Evolutionary conservation across 37 sponge, comb jelly and placozoan species (phyloP), one percentile per base, ranked within the genome.

Genomic region (Dysidea cf. avara): DNA sequence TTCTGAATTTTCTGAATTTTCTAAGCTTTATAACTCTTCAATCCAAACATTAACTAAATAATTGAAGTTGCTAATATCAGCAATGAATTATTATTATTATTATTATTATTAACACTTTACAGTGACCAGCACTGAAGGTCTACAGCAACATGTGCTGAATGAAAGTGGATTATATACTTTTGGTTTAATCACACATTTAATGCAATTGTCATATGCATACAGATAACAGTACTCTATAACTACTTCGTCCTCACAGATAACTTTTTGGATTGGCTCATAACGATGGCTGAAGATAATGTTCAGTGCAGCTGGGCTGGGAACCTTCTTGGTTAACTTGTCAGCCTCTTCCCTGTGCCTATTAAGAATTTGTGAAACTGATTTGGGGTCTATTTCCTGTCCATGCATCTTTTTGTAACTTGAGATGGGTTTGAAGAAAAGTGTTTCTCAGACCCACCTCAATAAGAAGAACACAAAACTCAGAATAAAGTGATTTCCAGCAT

Each of bases 401-500:
- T 7, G n/a, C n/a, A n/a, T n/a, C n/a, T n/a, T n/a, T n/a, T 34
- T 71, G 36, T 38, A 74, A 28, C 9, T 48, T 62, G 43, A 61
- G 74, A 22, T 61, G 61, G 31, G 74, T 74, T 40, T 74, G 17
- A 21, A 74, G n/a, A 60, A 61, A 74, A 2, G 25, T 16, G 13
- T 22, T 39, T 1, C 74, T 53, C 29, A 74, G 22, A 28, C 74
- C 74, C 46, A 74, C 31, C 47, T 29, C 61, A 60, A 74, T 59
- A 20, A 74, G 74, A 24, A 58, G 2, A 7, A 62, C 48, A 18
- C 62, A 51, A 39, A 74, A 74, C 61, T 74, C 74, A 33, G 74
- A 74, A 21, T 58, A 58, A 46, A 74, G 59, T 32, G 61, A 74
- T 25, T 74, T 74, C 74, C 74, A 74, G 35, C 30, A 60, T 74